Evolutionary conservation across 2,888 invertebrate species (phyloP).

Genomic region (Mythimna ferrago): DNA sequence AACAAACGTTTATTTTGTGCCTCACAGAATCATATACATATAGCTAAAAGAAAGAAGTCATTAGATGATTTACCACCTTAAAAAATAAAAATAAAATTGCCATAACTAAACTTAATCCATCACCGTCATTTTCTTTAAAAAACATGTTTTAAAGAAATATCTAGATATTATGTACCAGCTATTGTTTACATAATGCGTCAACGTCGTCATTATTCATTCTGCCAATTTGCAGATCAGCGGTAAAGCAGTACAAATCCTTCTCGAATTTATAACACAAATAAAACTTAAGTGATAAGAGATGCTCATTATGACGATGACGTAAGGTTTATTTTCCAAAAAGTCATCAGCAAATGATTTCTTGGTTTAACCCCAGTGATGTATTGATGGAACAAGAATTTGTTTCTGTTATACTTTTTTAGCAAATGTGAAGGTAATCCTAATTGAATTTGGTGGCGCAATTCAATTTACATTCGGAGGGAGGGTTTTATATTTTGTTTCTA

Average conservation of each 20-base stretch:
- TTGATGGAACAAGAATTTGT: conserved; percentile 65
- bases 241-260: conserved; percentile 62
- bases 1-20: too few species aligned
- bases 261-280: conserved; percentile 55
- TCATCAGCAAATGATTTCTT: conserved; percentile 27
- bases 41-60: too few species aligned
- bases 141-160: conserved; percentile 12
- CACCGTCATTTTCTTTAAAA: conserved; percentile 2
- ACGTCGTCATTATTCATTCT: conserved; percentile 76
- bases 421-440: conserved; percentile 73
- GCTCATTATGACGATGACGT: neutral
- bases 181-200: conserved; percentile 70
- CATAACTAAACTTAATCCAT: conserved; percentile 5
- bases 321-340: conserved; percentile 28
- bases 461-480: conserved; percentile 69
- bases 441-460: conserved; percentile 71
- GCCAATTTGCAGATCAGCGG: conserved; percentile 73
- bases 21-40: too few species aligned
- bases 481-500: conserved; percentile 66
- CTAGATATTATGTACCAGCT: conserved; percentile 1
- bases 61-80: too few species aligned
- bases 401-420: conserved; percentile 63
- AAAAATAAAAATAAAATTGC: too few species aligned
- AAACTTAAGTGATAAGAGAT: conserved; percentile 5
- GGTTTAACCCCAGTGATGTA: conserved; percentile 55